Base-by-base conservation (phyloP, 2,113 vertebrate genomes). In the Coreoperca whiteheadi region DNA sequence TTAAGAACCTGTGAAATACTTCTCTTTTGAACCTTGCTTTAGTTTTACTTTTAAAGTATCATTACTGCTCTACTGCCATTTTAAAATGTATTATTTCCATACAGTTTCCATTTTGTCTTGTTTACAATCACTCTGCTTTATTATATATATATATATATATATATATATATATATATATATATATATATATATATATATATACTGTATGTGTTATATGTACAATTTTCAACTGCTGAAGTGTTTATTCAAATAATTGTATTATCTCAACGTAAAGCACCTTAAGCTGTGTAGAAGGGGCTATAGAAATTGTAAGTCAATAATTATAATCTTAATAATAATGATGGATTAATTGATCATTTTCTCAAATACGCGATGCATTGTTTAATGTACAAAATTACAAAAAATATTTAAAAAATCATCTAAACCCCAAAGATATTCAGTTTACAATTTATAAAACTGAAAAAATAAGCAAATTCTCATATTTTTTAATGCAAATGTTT, bases 1-100 rank as follows among this genome's bases (percentile, higher is more conserved):
- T 79, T 61, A 68, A 34, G 28, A 48, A 70, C 30, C n/a, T 18
- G 63, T 65, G 11, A n/a, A 41, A 72, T 41, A 56, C n/a, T 6
- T 10, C 28, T 6, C 12, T 12, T 20, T 41, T 54, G 5, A 21
- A 51, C 30, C 14, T 75, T 51, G 23, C 32, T 51, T 32, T 51
- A 37, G 2, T 50, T 25, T 28, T 65, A 39, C 59, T 39, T 41
- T n/a, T 8, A 63, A 23, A 14, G 53, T 59, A 20, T 43, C 39
- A 57, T 56, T 60, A 9, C 30, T 37, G 18, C 74, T 30, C 18
- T 11, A 11, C 8, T 57, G 30, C 6, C 28, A 59, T 46, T 32
- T 60, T 1, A 7, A 39, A 34, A 53, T 34, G 6, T 8, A 11
- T 39, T 54, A 57, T 41, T 75, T 30, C 39, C 9, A 43, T 28